Base-by-base conservation (phyloP, 2,888 invertebrate genomes). In the Agrotis exclamationis region DNA sequence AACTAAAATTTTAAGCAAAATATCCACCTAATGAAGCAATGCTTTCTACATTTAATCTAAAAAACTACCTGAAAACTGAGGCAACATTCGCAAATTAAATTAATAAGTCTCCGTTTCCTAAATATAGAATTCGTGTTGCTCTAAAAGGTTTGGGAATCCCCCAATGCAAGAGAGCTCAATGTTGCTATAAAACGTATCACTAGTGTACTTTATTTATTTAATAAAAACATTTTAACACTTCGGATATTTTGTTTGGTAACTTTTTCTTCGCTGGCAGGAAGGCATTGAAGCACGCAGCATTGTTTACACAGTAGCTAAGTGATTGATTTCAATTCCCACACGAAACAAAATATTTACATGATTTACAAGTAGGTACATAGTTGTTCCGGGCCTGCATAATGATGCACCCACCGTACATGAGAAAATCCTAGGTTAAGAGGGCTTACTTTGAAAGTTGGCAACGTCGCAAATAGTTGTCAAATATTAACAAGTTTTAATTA, bases 81-180 rank as follows among this genome's bases (percentile, higher is more conserved):
- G 20, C n/a, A 57, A 45, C 44, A 1, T 48, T 50, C 9, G 3
- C 53, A 44, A 81, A 71, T 77, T 68, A 18, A 64, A 57, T 76
- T 65, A 76, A 50, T 20, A 80, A 59, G 58, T 54, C 44, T 33
- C 7, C 24, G 20, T 66, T 67, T 45, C 28, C 78, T 44, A 60
- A 77, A 76, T 80, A 75, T 62, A 39, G 70, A 47, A 76, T 62
- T 39, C 77, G 13, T 76, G 81, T 76, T 59, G 3, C 28, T 47
- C 47, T 75, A 76, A 76, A 76, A 80, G 76, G 68, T 60, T 75
- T 63, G n/a, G 18, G 54, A 18, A 50, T 22, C 53, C 33, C 44
- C 45, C 33, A 18, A 59, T 63, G 54, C 44, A 47, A 50, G 20
- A 28, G 7, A 45, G 3, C 47, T 53, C 14, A 14, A 39, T 72